Base-by-base conservation (phyloP, 2,113 vertebrate species). In the Setophaga coronata region DNA sequence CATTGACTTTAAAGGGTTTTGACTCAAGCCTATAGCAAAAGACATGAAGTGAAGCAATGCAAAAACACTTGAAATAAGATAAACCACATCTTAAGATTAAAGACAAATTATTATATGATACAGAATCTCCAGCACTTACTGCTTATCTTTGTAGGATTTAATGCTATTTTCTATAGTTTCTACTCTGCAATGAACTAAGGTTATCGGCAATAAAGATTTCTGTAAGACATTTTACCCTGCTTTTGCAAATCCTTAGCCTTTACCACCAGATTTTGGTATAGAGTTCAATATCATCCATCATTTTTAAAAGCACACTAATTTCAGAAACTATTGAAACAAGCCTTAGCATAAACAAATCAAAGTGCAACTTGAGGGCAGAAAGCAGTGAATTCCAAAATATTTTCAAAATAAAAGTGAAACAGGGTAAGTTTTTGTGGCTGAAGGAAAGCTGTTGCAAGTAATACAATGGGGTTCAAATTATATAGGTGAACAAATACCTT, bases 281-380 rank as follows among this genome's bases (percentile, higher is more conserved):
- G 72, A n/a, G 21, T 85, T 87, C 64, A 80, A 34, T 40, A n/a
- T 53, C 69, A 95, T 34, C 48, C 24, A 86, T 70, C 38, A 45
- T 74, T 81, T 74, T 82, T 57, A 89, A 79, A 17, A 74, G 51
- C 45, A 61, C 42, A 84, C 23, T 84, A 80, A 93, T 85, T 95
- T 86, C 80, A 90, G 57, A 86, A 91, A 58, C 66, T 36, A 81
- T 29, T 38, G n/a, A 62, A 83, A 66, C 34, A 88, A 90, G 33
- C 33, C 89, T 88, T 82, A 74, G 60, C 48, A 91, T 72, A 88
- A 95, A 86, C 86, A 86, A 93, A 33, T 83, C 21, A 74, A 95
- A 89, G 45, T 3, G 7, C 72, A 92, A 95, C 71, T 72, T 47
- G 33, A 89, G 38, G 61, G 61, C 5, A 66, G 28, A 93, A 90